Evolutionary conservation across 2,888 invertebrate genomes (phyloP), one percentile per base, ranked within the genome.

Genomic region (Trissoscelio sp.): DNA sequence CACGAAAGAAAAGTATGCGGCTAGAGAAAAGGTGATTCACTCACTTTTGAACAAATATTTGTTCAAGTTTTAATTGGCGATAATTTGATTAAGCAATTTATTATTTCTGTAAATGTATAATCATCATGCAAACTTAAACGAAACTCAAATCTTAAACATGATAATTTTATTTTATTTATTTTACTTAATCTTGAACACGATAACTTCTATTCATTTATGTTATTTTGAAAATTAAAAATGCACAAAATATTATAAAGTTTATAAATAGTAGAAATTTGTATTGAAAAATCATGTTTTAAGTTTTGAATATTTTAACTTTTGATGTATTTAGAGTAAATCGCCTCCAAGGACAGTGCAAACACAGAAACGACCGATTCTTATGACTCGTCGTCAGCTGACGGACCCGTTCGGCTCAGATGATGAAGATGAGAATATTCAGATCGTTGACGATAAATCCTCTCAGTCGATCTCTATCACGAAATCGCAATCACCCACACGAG

Each of bases 401-500:
- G 97, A 98, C 92, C 97, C 97, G 0, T 97, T 97, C 92, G 97
- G 97, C 57, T 97, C 97, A 24, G 97, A 97, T 87, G 97, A 97
- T 16, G 96, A 96, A 34, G 92, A 92, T 28, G 84, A 89, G 81
- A 91, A 90, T 78, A 88, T 90, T 83, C 89, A 89, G 84, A 89
- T 90, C 70, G 85, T 89, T 67, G 91, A 91, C 62, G 91, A 91
- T 60, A 91, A 90, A 81, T 87, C 86, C 83, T 89, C 88, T 31
- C 90, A 88, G 84, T 89, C 91, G 58, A 89, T 90, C 79, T 88
- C 90, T 37, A 86, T 89, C 83, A 87, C 83, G 74, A 90, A 91
- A 88, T 88, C 88, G 62, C 88, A 90, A 83, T 88, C 88, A 44
- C 88, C 89, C 64, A 87, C 90, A 42, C 89, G 90, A 87, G 92